These are phyloP conservation scores for Blomia tropicalis DNA, from an alignment of 2,888 invertebrate genomes.

Conservation along the genomic window DNA sequence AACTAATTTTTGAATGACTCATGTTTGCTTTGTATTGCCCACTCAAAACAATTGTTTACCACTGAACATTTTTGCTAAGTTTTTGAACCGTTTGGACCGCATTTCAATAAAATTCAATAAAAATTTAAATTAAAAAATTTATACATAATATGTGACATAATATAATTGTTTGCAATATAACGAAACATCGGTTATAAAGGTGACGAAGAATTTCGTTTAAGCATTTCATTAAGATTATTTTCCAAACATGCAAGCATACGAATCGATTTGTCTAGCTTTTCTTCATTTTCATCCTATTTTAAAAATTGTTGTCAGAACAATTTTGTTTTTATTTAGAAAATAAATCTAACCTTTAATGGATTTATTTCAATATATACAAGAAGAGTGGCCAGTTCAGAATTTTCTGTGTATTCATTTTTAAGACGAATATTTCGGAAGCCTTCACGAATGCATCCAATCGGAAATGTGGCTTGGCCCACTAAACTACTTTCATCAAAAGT, in stretches of 20 bases:
- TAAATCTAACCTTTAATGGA: constrained; percentile 31
- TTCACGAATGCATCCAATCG: constrained; percentile 43
- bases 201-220: constrained; percentile 25
- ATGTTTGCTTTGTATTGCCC: no score
- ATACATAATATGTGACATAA: no score
- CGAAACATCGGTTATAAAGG: no score
- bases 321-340: background rate
- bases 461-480: constrained; percentile 86
- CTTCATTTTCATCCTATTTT: constrained; percentile 32
- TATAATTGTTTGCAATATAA: no score
- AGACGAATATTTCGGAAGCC: constrained; percentile 83
- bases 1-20: no score
- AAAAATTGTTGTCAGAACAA: background rate
- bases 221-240: constrained; percentile 32
- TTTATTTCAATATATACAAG: constrained; percentile 60
- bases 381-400: constrained; percentile 73
- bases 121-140: no score
- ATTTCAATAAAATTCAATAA: no score
- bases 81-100: no score
- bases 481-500: constrained; percentile 93
- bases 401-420: constrained; percentile 76
- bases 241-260: constrained; percentile 34
- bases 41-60: no score
- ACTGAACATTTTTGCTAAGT: no score
- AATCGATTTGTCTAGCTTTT: constrained; percentile 35